Percentiles rank a stretch among this genome's conserved stretches.
Conservation (phyloP, 2,888 invertebrate species). For the Drosophila ochracea region DNA sequence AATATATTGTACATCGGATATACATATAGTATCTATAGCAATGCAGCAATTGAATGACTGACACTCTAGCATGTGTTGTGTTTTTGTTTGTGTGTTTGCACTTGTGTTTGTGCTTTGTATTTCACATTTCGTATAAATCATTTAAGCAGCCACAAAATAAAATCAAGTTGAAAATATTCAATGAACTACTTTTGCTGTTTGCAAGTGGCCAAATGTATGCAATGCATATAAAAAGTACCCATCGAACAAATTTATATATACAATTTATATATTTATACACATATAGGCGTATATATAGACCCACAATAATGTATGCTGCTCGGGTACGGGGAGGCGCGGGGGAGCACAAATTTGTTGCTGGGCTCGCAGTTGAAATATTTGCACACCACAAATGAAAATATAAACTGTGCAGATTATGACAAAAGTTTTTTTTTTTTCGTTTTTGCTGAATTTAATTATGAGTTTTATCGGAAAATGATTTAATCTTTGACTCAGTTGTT, state of each 20-base stretch:
- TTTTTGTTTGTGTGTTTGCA: background rate
- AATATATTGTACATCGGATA: conserved; percentile 56
- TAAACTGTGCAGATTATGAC: conserved; percentile 55
- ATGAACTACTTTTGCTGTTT: conserved; percentile 75
- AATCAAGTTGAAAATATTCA: conserved; percentile 81
- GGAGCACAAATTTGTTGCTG: conserved; percentile 22
- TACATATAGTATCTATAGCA: conserved; percentile 14
- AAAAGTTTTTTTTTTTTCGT: conserved; percentile 10
- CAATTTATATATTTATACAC: conserved; percentile 16
- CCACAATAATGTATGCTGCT: conserved; percentile 23
- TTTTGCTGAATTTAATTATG: conserved; percentile 14
- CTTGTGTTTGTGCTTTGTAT: conserved; percentile 57
- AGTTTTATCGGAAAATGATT: conserved; percentile 17
- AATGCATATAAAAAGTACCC: conserved; percentile 50
- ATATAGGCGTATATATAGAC: conserved; percentile 15
- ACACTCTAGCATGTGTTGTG: conserved; percentile 36
- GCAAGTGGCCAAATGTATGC: conserved; percentile 67
- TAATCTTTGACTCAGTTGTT: background rate
- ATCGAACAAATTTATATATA: conserved; percentile 41
- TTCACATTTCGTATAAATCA: conserved; percentile 68
- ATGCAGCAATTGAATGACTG: conserved; percentile 51
- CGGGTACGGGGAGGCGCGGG: background rate
- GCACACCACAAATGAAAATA: conserved; percentile 47
- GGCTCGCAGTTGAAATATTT: conserved; percentile 43
- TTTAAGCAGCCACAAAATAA: conserved; percentile 68